Evolutionary conservation across 2,888 invertebrate genomes (phyloP), one percentile per base, ranked within the genome.

Genomic region (Hydrotaea cyrtoneurina): DNA sequence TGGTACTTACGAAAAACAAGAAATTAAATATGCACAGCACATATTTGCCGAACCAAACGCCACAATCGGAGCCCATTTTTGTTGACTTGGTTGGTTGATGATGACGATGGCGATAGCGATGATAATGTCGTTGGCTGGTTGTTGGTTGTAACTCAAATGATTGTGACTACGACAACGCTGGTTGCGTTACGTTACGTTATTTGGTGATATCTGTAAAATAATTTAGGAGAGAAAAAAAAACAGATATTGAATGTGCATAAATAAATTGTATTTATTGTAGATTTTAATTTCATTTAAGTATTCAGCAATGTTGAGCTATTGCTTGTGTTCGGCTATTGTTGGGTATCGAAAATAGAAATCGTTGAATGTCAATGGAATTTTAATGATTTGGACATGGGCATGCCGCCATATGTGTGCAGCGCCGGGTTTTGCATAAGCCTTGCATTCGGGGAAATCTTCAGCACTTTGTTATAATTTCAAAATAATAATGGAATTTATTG

Each of bases 1-100:
- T 26, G 57, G 86, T 93, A 95, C 95, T 95, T 93, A 95, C 95
- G 90, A 95, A 95, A 92, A 95, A 95, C 86, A 95, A 91, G 90
- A 96, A 95, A 92, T 95, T 96, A 93, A 95, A 95, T 90, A 95
- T 93, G 92, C 95, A 95, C 83, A 95, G 93, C 87, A 95, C 93
- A 92, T 95, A 95, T 93, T 95, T 95, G 89, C 95, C 95, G 91
- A 95, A 93, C 92, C 94, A 94, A 84, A 95, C 93, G 86, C 94
- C 94, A 88, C 94, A 94, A 91, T 94, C 94, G 76, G 91, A 91
- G 84, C 92, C 91, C 93, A 93, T 93, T 87, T 90, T 91, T 88
- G 85, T 53, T 74, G 31, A 31, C 31, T 31, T 31, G 39, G 57
- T 43, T 26, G 11, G 19, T 74, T 64, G 36, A 59, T 46, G 59